Evolutionary conservation across 2,113 vertebrate genomes (phyloP), one percentile per base, ranked within the genome.

Genomic region (Rhadina sibilatrix): DNA sequence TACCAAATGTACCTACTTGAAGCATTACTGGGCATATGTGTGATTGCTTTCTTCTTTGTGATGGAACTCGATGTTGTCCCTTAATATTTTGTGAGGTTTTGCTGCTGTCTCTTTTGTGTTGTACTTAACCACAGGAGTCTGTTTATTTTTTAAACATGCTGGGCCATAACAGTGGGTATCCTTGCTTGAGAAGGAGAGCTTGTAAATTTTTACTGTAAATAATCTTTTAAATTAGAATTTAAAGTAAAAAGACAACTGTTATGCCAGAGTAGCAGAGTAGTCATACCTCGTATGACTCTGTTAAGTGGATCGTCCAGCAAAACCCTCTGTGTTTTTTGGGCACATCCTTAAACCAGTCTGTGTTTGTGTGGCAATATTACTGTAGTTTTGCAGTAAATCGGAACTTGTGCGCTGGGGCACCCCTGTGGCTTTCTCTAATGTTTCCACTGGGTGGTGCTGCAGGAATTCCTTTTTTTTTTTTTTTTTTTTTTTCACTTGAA

Each of bases 361-460:
- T 68, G 53, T 59, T 92, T 93, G 22, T 90, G 75, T 80, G 76
- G 68, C 82, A 66, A 2, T 52, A 35, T 86, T 83, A 44, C 87
- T 89, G 61, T 49, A 88, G 72, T 44, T 94, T 17, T 84, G 85
- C 80, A 72, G 80, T 70, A 70, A 85, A 66, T 92, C 3, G n/a
- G 78, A 93, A 54, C 70, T 81, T 38, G 21, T 38, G 61, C 31
- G 12, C 40, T 77, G 37, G 83, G 83, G 76, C 65, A 71, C 72
- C 87, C 47, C 84, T 54, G 11, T 79, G 71, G 53, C 64, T 95
- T 97, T 92, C 89, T 86, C 96, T 96, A 37, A 91, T 92, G 95
- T 98, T 98, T 98, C 98, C 98, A 98, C 98, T 98, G 98, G 98
- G 97, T 98, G 98, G 98, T 97, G 98, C 98, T 98, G 98, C 98